phyloP scores from a whole-genome alignment of 2,888 invertebrate genomes.

The Drosophila siamana region DNA sequence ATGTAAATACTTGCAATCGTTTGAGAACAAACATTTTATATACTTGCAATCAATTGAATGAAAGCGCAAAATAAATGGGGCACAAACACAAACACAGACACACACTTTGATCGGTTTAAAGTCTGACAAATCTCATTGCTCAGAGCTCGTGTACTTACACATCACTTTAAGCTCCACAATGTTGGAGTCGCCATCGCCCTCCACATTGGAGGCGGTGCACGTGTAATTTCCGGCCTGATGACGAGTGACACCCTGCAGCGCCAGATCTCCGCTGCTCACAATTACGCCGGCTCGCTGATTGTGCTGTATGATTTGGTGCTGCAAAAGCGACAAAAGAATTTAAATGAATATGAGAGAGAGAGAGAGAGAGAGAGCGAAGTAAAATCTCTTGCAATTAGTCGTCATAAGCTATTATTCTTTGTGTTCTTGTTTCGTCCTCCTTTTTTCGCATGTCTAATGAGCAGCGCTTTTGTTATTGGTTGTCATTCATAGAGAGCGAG shows the following conservation, averaged over 20 bases:
- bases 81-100: slow-evolving; percentile 10
- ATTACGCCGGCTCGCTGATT: slow-evolving; percentile 95
- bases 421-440: background rate
- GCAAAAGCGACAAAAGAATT: slow-evolving; percentile 71
- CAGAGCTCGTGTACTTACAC: slow-evolving; percentile 90
- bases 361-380: background rate
- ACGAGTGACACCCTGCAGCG: slow-evolving; percentile 92
- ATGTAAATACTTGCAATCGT: slow-evolving; percentile 18
- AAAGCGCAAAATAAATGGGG: slow-evolving; percentile 38
- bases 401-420: slow-evolving; percentile 4
- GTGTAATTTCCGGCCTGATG: slow-evolving; percentile 94
- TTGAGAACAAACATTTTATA: slow-evolving; percentile 39
- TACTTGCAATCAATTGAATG: slow-evolving; percentile 49
- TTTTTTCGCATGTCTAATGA: slow-evolving; percentile 29
- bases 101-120: slow-evolving; percentile 20
- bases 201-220: slow-evolving; percentile 95
- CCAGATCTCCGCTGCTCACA: slow-evolving; percentile 92
- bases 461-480: slow-evolving; percentile 13
- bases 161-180: slow-evolving; percentile 93
- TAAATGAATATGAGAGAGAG: background rate
- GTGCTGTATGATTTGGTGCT: slow-evolving; percentile 94
- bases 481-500: slow-evolving; percentile 18
- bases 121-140: slow-evolving; percentile 3
- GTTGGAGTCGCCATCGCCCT: slow-evolving; percentile 95
- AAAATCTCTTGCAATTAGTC: slow-evolving; percentile 24